Evolutionary conservation across 2,888 invertebrate genomes (phyloP), one percentile per base, ranked within the genome.

Genomic region (Drosophila prolongata): DNA sequence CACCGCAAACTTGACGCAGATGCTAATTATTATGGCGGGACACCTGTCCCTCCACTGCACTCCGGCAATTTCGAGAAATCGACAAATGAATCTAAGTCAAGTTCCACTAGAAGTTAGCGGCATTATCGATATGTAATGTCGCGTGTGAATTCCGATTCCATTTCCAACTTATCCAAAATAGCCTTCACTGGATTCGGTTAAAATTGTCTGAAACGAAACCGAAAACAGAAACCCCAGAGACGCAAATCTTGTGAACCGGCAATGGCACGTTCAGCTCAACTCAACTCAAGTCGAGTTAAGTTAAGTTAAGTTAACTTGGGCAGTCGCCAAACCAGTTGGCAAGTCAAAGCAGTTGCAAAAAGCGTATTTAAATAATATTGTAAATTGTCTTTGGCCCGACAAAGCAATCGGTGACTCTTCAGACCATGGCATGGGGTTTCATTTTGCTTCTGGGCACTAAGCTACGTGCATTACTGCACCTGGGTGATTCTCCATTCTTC

Each of bases 241-340:
- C 46, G 16, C 34, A 62, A 34, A 58, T 62, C 62, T 40, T 13
- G 40, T 16, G 40, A 52, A 14, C 58, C 57, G 55, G 56, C 55
- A 56, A 59, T 43, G 50, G 61, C 69, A 68, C 67, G 69, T 60
- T 69, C 60, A 16, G 14, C 30, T 46, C 46, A 57, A 58, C 10
- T 62, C 56, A 38, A 56, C 24, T 38, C 6, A 52, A 52, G 38
- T 58, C 19, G 9, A 53, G 46, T 46, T 43, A 24, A 62, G 58
- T 56, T 35, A 56, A 56, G 35, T 56, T 37, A 37, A 46, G 42
- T 44, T 14, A 37, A 62, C 58, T 59, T 50, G 68, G 66, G 50
- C 66, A 60, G 60, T 54, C 52, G 56, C 69, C 70, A 71, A 71
- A 71, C 70, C 70, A 71, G 70, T 59, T 50, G 59, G 62, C 70